Evolutionary conservation across 2,888 invertebrate genomes (phyloP).

Genomic region (Nymphalis polychloros): DNA sequence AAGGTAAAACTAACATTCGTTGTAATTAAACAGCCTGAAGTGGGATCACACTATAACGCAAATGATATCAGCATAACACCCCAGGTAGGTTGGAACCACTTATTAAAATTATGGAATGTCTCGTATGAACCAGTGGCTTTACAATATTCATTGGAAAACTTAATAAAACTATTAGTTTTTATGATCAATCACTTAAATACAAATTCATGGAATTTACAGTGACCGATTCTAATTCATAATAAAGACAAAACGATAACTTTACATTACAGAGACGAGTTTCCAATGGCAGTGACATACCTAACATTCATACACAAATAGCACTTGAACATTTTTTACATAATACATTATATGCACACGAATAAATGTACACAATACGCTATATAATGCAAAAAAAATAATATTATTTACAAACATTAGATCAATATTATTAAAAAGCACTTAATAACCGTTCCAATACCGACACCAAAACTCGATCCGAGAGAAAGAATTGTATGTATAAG

Average conservation of each 20-base stretch:
- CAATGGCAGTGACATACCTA: constrained; percentile 74
- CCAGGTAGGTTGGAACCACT: constrained; percentile 43
- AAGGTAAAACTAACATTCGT: constrained; percentile 70
- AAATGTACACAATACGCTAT: constrained; percentile 64
- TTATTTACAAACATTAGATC: constrained; percentile 71
- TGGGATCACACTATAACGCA: constrained; percentile 56
- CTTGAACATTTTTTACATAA: constrained; percentile 68
- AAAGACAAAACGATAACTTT: constrained; percentile 41
- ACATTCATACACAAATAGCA: constrained; percentile 74
- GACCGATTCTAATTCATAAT: background rate
- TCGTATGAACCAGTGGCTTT: constrained; percentile 62
- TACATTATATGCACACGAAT: constrained; percentile 63
- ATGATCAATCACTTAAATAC: constrained; percentile 40
- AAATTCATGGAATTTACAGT: constrained; percentile 41
- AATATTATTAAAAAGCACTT: constrained; percentile 71
- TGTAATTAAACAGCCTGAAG: constrained; percentile 76
- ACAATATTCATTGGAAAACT: constrained; percentile 12
- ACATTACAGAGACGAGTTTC: constrained; percentile 52
- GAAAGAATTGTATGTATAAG: constrained; percentile 33
- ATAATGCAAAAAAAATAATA: constrained; percentile 74
- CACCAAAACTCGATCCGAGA: constrained; percentile 52
- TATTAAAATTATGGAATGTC: constrained; percentile 36
- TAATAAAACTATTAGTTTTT: constrained; percentile 52
- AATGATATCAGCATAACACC: constrained; percentile 37
- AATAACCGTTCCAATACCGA: constrained; percentile 59